Base-by-base conservation (phyloP, 1,140 invertebrate genomes). In the Tetraneura akinire region DNA sequence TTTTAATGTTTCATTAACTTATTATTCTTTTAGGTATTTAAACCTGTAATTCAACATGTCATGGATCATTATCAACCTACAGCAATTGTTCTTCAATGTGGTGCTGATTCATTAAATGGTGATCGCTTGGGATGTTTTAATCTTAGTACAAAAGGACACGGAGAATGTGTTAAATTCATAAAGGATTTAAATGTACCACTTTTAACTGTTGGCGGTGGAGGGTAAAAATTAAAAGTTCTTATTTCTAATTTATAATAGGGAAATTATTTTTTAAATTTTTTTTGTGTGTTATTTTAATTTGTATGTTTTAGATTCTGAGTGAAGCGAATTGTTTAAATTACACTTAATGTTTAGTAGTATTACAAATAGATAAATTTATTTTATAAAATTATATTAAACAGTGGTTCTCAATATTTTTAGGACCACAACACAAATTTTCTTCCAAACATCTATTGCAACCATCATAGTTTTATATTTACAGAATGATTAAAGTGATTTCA, bases 41-140 rank as follows among this genome's bases (percentile, higher is more conserved):
- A 98, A 84, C 95, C 96, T 5, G 92, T 97, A 0, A 97, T 99
- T 81, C 91, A 91, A 1, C 90, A 92, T 84, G 96, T 99, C 0
- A 98, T 99, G 91, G 94, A 99, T 84, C 98, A 94, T 85, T 99
- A 97, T 85, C 91, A 93, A 82, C 98, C 98, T 0, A 97, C 95
- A 0, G 97, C 96, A 21, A 98, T 99, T 85, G 97, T 99, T 1
- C 86, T 99, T 3, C 96, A 98, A 85, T 99, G 98, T 88, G 98
- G 98, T 0, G 97, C 98, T 0, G 98, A 99, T 87, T 99, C 97
- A 0, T 87, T 99, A 16, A 96, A 96, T 0, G 94, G 95, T 71
- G 98, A 99, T 86, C 88, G 97, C 81, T 88, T 90, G n/a, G 95
- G 95, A 1, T 95, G 94, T 83, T 97, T 97, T 85, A 94, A 93